Percentiles rank a stretch among this genome's conserved stretches.
phyloP scores from a whole-genome alignment of 2,113 vertebrate species.

The Taurulus bubalis region DNA sequence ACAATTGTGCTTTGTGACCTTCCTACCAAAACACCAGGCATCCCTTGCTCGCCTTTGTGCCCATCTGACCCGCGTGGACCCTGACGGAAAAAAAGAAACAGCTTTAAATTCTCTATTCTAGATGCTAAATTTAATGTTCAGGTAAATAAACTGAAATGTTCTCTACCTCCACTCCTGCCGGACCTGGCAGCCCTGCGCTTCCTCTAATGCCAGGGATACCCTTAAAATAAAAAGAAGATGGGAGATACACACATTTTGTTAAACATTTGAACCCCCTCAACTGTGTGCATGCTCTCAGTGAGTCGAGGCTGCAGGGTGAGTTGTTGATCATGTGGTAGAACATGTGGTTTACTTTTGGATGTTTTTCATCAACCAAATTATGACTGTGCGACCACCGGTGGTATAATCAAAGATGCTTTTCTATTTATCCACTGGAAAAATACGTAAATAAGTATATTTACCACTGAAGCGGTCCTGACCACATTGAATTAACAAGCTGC shows the following conservation, averaged over 20 bases:
- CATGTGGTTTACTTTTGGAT: conserved; percentile 64
- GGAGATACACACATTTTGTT: conserved; percentile 23
- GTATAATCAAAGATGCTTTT: conserved; percentile 46
- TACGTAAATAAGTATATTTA: conserved; percentile 34
- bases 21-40: conserved; percentile 89
- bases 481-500: conserved; percentile 43
- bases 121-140: not conserved
- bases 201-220: conserved; percentile 89
- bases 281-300: conserved; percentile 29
- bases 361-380: conserved; percentile 53
- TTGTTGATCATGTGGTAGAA: conserved; percentile 49
- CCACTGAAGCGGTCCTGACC: conserved; percentile 33
- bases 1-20: conserved; percentile 51
- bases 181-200: conserved; percentile 86
- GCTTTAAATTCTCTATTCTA: not conserved
- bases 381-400: conserved; percentile 36
- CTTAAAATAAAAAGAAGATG: conserved; percentile 75
- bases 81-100: conserved; percentile 64
- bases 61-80: conserved; percentile 89
- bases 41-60: conserved; percentile 91
- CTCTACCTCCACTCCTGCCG: conserved; percentile 88
- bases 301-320: conserved; percentile 11
- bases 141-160: not conserved
- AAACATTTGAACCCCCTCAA: conserved; percentile 35
- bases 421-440: conserved; percentile 53